Evolutionary conservation across 2,797 vertebrate genomes (phyloP), one percentile per base, ranked within the genome.

Genomic region (Argya squamiceps): DNA sequence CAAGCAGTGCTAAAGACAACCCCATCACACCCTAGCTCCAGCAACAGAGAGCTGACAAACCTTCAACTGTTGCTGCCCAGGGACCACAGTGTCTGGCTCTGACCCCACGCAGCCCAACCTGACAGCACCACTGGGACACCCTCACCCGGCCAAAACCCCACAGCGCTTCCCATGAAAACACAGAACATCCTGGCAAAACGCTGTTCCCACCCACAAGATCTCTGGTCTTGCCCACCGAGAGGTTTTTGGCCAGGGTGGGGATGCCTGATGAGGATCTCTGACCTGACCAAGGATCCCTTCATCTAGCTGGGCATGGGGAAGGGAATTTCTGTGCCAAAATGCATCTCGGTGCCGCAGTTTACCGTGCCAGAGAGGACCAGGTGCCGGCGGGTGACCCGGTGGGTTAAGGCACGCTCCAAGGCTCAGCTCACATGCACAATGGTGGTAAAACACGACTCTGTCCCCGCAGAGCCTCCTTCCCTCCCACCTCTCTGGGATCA

Each of bases 381-480:
- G 34, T 3, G 52, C 81, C 1, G 9, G 32, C 23, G 1, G 79
- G 92, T 94, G 96, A 94, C 86, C 94, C 26, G 2, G 78, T 85
- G 41, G 67, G 82, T 65, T 73, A 73, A 37, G 71, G 88, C 90
- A 86, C 52, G 3, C 63, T 91, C 69, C 15, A 13, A 93, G 77
- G 88, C 47, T 84, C 71, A 23, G 9, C 82, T 92, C 96, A 89
- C 90, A 84, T 68, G 81, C 43, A n/a, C 21, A 58, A 73, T 78
- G 56, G 34, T 90, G 95, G 64, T 94, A 96, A 92, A 96, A 80
- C 96, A 97, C 87, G 96, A 97, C 89, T 90, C 81, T 52, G 92
- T 91, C 87, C 95, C 88, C 10, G 56, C 74, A 91, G 55, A 96
- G 93, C 85, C 88, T 89, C 87, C 92, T 84, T 91, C 56, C 90